Percentiles rank a stretch among this genome's conserved stretches.
phyloP scores from a whole-genome alignment of 2,797 vertebrate genomes.

The Manis pentadactyla region DNA sequence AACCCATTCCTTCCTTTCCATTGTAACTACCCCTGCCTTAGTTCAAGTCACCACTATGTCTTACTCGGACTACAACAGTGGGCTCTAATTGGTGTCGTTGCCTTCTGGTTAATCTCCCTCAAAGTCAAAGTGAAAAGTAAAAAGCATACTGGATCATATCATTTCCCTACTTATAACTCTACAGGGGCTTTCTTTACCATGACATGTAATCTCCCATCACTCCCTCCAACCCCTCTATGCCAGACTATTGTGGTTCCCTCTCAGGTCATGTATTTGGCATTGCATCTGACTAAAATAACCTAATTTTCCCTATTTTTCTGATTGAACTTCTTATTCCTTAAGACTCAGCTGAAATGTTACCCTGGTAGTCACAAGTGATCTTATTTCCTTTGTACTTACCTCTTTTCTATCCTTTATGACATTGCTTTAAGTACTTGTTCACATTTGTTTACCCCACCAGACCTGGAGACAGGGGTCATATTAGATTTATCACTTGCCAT shows the following conservation, averaged over 20 bases:
- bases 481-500: neutral
- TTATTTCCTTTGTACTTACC: neutral
- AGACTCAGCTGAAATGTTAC: neutral
- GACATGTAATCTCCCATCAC: neutral
- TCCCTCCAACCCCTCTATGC: neutral
- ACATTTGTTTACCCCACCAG: neutral
- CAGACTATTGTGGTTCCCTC: neutral
- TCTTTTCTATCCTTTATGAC: slow-evolving; percentile 2
- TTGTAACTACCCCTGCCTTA: neutral
- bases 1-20: neutral
- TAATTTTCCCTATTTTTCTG: slow-evolving; percentile 37
- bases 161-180: neutral
- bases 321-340: neutral
- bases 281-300: neutral
- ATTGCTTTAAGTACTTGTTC: slow-evolving; percentile 38
- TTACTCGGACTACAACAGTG: neutral
- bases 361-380: neutral
- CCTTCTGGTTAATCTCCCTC: slow-evolving; percentile 5
- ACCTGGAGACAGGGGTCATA: neutral
- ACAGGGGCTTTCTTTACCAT: neutral
- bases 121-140: slow-evolving; percentile 9
- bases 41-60: neutral
- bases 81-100: neutral
- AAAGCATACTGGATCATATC: neutral
- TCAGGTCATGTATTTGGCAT: neutral